These are phyloP conservation scores for Alcedo atthis DNA, from an alignment of 2,797 vertebrate genomes.

Conservation along the genomic window DNA sequence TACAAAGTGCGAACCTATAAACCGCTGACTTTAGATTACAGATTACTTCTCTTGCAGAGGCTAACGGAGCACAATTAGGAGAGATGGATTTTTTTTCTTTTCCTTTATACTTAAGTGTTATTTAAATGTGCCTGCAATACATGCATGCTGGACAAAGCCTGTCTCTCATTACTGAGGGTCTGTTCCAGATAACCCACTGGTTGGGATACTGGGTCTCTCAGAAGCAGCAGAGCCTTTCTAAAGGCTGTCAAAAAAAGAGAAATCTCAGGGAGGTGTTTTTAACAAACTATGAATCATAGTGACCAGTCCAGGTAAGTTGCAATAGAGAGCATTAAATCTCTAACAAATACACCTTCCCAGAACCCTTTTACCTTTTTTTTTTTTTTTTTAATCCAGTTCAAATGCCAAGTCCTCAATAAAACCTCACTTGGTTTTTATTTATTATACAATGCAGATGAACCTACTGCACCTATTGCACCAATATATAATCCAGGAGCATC, in stretches of 20 bases:
- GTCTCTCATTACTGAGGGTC: accelerated
- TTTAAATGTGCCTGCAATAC: not conserved
- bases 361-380: not conserved
- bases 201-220: not conserved
- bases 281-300: not conserved
- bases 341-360: not conserved
- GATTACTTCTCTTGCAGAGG: slow-evolving; percentile 20
- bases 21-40: slow-evolving; percentile 5
- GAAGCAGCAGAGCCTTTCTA: not conserved
- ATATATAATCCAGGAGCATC: not conserved
- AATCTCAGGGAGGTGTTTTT: accelerated
- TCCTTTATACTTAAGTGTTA: not conserved
- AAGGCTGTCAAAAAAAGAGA: not conserved
- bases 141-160: not conserved
- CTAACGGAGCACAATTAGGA: not conserved
- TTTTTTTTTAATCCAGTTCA: not conserved
- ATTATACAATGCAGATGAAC: not conserved
- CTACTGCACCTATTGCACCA: not conserved
- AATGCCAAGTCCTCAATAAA: not conserved
- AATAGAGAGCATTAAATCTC: not conserved
- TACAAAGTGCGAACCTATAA: slow-evolving; percentile 73
- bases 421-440: too few relatives aligned
- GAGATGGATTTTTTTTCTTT: not conserved
- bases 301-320: not conserved
- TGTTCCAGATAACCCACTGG: accelerated